These are phyloP conservation scores for Caenorhabditis latens DNA, from an alignment of 1,140 invertebrate genomes.

Conservation along the genomic window DNA sequence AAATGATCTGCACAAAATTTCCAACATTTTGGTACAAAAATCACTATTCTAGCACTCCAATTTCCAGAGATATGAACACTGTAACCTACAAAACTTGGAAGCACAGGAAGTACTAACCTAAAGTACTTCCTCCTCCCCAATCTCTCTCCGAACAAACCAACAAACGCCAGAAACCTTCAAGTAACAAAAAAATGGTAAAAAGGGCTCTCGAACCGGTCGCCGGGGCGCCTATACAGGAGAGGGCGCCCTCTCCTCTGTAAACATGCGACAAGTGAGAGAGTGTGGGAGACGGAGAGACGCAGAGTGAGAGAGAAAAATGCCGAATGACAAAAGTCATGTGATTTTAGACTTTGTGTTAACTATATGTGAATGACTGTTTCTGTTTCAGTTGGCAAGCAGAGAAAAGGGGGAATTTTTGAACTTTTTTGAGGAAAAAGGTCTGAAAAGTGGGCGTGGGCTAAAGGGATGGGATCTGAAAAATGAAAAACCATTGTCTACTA, in stretches of 20 bases:
- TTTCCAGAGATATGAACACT: too few relatives aligned
- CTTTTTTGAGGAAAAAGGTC: background rate
- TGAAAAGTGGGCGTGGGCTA: background rate
- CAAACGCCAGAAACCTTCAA: background rate
- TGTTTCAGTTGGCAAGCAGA: background rate
- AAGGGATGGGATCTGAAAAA: too few relatives aligned
- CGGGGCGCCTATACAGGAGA: background rate
- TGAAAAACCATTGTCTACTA: too few relatives aligned
- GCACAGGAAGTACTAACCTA: too few relatives aligned
- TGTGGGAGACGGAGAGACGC: background rate
- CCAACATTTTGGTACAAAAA: too few relatives aligned
- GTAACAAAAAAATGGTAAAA: background rate
- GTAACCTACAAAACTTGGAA: too few relatives aligned
- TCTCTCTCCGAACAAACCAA: too few relatives aligned
- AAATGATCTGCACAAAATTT: too few relatives aligned
- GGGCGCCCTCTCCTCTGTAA: constrained; percentile 12
- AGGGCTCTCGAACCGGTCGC: constrained; percentile 21
- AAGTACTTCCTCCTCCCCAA: too few relatives aligned
- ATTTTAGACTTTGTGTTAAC: constrained; percentile 7
- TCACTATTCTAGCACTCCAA: too few relatives aligned
- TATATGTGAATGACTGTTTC: background rate
- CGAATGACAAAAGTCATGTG: constrained; percentile 14
- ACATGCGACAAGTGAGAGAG: background rate
- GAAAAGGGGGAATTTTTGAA: background rate
- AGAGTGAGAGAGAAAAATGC: background rate